A percentile compares a stretch with the other conserved stretches of the same genome.
These are phyloP conservation scores for Echiichthys vipera DNA, from an alignment of 2,797 vertebrate species.

Conservation along the genomic window DNA sequence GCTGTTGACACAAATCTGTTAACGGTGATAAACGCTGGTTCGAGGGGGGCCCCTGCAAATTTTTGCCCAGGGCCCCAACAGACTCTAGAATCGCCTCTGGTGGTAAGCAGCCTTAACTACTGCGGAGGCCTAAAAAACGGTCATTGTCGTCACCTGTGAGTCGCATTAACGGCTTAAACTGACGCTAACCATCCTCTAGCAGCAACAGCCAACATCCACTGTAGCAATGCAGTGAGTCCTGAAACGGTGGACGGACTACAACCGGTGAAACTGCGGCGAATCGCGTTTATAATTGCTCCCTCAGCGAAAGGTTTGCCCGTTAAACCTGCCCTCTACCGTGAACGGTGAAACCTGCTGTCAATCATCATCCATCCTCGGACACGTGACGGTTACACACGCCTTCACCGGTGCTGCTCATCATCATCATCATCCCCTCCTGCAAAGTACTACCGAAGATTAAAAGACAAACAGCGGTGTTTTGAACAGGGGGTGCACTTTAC, in stretches of 20 bases:
- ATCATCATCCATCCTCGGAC: slow-evolving; percentile 53
- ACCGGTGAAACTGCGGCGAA: background rate
- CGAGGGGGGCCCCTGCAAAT: too few species aligned
- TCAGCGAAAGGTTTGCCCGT: background rate
- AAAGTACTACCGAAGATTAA: background rate
- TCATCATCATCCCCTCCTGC: too few species aligned
- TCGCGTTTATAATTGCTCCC: background rate
- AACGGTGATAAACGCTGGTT: too few species aligned
- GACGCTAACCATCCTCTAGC: background rate
- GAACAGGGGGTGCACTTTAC: slow-evolving; percentile 49
- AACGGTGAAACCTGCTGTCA: slow-evolving; percentile 54
- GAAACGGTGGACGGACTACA: background rate
- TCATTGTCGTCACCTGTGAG: background rate
- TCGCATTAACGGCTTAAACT: background rate
- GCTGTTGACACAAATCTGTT: too few species aligned
- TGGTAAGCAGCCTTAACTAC: background rate
- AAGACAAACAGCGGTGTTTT: background rate
- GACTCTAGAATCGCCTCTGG: too few species aligned
- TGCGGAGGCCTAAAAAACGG: background rate
- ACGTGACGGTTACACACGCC: slow-evolving; percentile 66
- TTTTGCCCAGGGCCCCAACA: too few species aligned
- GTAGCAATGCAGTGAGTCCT: background rate
- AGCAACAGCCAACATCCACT: background rate
- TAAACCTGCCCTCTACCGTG: slow-evolving; percentile 25
- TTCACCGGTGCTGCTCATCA: slow-evolving; percentile 48